phyloP scores from a whole-genome alignment of 2,113 vertebrate genomes.

The Cervus canadensis region DNA sequence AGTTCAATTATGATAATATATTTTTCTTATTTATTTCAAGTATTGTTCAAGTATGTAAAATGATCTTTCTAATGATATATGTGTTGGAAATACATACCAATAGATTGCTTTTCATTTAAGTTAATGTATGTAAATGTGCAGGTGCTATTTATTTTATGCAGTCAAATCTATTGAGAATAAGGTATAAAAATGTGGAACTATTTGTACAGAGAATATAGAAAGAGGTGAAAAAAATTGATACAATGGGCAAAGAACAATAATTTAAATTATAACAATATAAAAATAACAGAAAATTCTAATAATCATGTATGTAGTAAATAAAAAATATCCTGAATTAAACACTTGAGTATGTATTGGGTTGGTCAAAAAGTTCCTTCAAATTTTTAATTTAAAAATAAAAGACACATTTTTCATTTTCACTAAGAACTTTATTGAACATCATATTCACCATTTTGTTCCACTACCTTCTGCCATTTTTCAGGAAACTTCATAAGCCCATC shows the following conservation, averaged over 20 bases:
- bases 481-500: not conserved
- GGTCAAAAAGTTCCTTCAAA: not conserved
- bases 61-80: not conserved
- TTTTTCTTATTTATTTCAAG: not conserved
- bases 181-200: not conserved
- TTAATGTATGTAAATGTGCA: not conserved
- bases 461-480: not conserved
- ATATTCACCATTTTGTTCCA: not conserved
- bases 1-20: not conserved
- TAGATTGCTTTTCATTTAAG: not conserved
- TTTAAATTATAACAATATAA: not conserved
- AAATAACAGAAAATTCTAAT: not conserved
- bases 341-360: not conserved
- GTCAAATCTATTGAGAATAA: not conserved
- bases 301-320: not conserved
- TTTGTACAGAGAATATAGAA: not conserved
- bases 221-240: not conserved
- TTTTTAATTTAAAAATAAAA: not conserved
- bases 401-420: not conserved
- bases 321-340: not conserved
- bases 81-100: not conserved
- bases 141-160: not conserved
- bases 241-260: not conserved
- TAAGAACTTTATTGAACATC: not conserved
- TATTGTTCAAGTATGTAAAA: not conserved